Conservation (phyloP, 1,140 invertebrate genomes). For the Temnothorax longispinosus region DNA sequence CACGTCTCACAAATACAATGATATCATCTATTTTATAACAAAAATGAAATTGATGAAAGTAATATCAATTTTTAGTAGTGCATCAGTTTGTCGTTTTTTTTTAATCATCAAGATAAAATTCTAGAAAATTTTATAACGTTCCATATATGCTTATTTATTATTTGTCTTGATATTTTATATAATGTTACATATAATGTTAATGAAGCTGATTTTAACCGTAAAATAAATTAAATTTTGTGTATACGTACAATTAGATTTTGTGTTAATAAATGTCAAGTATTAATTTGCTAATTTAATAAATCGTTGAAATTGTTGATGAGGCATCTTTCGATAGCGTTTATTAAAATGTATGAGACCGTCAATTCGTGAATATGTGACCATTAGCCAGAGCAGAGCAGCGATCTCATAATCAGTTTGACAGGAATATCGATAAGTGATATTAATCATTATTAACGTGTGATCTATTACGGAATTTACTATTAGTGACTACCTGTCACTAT, state of each 20-base stretch:
- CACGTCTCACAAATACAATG: not conserved
- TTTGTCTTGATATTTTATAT: not conserved
- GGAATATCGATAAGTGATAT: slow-evolving; percentile 42
- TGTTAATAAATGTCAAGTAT: slow-evolving; percentile 6
- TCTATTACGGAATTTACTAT: slow-evolving; percentile 19
- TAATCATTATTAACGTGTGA: slow-evolving; percentile 30
- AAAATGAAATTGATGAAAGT: not conserved
- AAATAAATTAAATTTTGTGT: not conserved
- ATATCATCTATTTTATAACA: not conserved
- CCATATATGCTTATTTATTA: not conserved
- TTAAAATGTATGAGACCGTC: slow-evolving; percentile 41
- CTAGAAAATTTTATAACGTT: not conserved
- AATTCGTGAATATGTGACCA: not conserved
- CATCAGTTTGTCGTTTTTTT: not conserved
- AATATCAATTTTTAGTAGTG: not conserved
- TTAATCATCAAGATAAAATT: not conserved
- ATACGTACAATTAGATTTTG: too few species aligned
- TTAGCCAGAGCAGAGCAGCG: too few species aligned
- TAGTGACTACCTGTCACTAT: not conserved
- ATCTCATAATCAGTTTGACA: slow-evolving; percentile 26
- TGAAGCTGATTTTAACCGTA: not conserved
- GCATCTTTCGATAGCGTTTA: not conserved
- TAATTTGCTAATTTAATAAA: slow-evolving; percentile 43
- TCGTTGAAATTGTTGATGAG: slow-evolving; percentile 2
- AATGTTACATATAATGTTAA: not conserved